Base-by-base conservation (phyloP, 1,140 invertebrate genomes). In the Cydia strobilella region DNA sequence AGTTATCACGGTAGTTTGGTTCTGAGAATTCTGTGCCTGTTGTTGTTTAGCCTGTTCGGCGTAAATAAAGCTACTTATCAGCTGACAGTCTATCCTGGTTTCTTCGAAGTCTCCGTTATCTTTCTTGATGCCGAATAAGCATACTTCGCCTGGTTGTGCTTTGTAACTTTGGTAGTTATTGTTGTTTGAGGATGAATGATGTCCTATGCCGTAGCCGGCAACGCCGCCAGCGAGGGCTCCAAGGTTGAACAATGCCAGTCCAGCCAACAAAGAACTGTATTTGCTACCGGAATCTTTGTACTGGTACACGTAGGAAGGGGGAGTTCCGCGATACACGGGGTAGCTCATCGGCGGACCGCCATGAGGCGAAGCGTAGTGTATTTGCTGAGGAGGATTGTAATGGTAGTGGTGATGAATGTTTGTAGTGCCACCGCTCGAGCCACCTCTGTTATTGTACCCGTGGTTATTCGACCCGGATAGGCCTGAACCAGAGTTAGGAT, bases 281-380 rank as follows among this genome's bases (percentile, higher is more conserved):
- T 90, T 92, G 73, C 90, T 92, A 48, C 88, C 90, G 2, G 90
- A 92, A 75, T 92, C 84, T 75, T 89, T 87, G 74, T 90, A 89
- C 65, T 92, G 80, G 42, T 92, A 92, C 1, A 92, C 89, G 74
- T 92, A 92, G n/a, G 84, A 88, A 5, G 90, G 90, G 25, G 90
- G 90, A 1, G 81, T 74, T n/a, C 87, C 85, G 3, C 75, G 89
- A 31, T 91, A 92, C 0, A 92, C 90, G 54, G 90, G 90, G 72
- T 90, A 92, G 73, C n/a, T 82, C 13, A 83, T 39, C 13, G 88
- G 79, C 0, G 80, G 45, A 6, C 80, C 87, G 10, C 86, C 87
- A 18, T 84, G 82, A 9, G 72, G 62, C 6, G 89, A 84, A 7
- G 81, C 80, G 51, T 92, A 92, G 15, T 80, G 80, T 20, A 92